Evolutionary conservation across 2,888 invertebrate species (phyloP).

Genomic region (Antheraea yamamai): DNA sequence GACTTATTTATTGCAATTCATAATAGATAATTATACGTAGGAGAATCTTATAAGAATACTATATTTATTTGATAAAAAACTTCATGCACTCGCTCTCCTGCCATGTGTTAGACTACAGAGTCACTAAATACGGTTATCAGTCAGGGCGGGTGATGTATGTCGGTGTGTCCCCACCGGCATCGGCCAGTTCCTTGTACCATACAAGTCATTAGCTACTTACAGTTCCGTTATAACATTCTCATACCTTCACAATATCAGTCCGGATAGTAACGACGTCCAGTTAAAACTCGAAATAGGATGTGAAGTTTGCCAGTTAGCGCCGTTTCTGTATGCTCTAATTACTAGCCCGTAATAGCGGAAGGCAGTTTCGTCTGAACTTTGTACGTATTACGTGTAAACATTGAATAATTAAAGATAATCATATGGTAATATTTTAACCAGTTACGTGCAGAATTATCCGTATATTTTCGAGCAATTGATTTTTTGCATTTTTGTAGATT

Average conservation of each 20-base stretch:
- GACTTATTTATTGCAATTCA: too few relatives aligned
- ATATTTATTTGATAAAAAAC: not conserved
- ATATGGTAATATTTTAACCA: not conserved
- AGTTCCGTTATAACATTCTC: constrained; percentile 39
- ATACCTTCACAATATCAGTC: not conserved
- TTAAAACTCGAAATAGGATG: not conserved
- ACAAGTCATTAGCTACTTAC: constrained; percentile 53
- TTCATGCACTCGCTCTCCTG: constrained; percentile 19
- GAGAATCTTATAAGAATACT: too few relatives aligned
- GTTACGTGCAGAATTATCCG: not conserved
- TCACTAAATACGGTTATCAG: constrained; percentile 70
- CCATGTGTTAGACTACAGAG: constrained; percentile 29
- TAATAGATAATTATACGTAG: too few relatives aligned
- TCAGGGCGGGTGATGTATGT: constrained; percentile 69
- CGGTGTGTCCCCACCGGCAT: constrained; percentile 30
- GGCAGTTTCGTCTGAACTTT: not conserved
- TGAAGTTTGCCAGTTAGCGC: not conserved
- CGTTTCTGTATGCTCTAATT: not conserved
- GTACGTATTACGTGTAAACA: not conserved
- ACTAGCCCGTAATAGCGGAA: not conserved
- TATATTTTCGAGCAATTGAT: not conserved
- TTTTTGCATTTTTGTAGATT: not conserved
- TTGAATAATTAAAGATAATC: not conserved
- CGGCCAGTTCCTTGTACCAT: constrained; percentile 21
- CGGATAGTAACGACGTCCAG: not conserved